These are phyloP conservation scores for Patella vulgata DNA, from an alignment of 1,140 invertebrate genomes.

Conservation along the genomic window DNA sequence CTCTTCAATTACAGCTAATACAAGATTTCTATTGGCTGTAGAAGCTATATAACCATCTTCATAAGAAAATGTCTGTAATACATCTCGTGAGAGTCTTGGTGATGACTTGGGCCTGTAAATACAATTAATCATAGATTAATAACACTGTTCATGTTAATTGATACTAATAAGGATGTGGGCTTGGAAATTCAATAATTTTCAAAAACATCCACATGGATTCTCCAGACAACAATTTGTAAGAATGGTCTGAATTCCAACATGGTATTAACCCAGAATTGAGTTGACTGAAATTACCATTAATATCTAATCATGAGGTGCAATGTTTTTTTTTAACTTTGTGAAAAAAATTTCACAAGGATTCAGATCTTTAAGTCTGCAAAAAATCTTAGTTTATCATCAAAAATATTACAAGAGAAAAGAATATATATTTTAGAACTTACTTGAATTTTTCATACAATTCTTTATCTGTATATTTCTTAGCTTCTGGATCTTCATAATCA, in stretches of 20 bases:
- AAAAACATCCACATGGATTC: conserved; percentile 4
- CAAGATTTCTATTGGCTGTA: conserved; percentile 50
- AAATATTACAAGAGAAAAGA: too few relatives aligned
- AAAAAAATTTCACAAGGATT: too few relatives aligned
- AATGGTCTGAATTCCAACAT: background rate
- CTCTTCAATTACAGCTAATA: conserved; percentile 51
- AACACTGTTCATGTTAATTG: background rate
- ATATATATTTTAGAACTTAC: too few relatives aligned
- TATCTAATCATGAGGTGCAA: too few relatives aligned
- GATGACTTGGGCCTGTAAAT: conserved; percentile 46
- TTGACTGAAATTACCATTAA: too few relatives aligned
- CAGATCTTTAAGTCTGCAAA: too few relatives aligned
- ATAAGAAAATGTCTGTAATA: conserved; percentile 60
- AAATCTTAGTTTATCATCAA: too few relatives aligned
- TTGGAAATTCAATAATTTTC: background rate
- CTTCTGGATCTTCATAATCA: conserved; percentile 53
- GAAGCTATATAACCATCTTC: conserved; percentile 61
- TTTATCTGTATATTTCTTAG: conserved; percentile 55
- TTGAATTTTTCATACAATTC: conserved; percentile 62
- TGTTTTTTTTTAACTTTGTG: too few relatives aligned
- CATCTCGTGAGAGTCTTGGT: conserved; percentile 43
- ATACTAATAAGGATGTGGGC: too few relatives aligned
- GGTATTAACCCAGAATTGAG: too few relatives aligned
- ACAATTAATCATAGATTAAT: too few relatives aligned
- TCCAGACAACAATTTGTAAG: background rate